Conservation (phyloP, 2,797 vertebrate species). For the Melanotaenia parkinsoni region DNA sequence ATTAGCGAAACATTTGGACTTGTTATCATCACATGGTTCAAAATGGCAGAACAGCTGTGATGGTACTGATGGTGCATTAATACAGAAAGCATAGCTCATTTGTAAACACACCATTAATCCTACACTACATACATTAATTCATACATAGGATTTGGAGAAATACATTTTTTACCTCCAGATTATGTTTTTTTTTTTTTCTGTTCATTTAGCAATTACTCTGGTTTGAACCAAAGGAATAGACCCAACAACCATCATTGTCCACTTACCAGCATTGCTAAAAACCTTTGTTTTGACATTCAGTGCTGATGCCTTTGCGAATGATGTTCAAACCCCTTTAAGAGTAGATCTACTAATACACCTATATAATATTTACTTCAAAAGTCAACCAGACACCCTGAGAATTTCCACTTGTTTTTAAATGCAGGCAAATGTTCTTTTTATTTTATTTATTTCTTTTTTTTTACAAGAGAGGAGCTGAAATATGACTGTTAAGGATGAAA, state of each 20-base stretch:
- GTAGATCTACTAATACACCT: neutral
- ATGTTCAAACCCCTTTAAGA: neutral
- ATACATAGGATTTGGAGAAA: slow-evolving; percentile 7
- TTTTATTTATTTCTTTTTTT: neutral
- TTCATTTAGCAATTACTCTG: neutral
- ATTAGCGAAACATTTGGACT: neutral
- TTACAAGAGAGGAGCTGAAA: neutral
- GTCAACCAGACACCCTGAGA: slow-evolving; percentile 25
- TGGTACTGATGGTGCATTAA: slow-evolving; percentile 7
- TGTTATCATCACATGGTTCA: neutral
- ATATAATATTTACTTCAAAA: slow-evolving; percentile 24
- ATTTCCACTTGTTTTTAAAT: slow-evolving; percentile 5
- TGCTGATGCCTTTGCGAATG: slow-evolving; percentile 1
- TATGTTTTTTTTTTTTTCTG: neutral
- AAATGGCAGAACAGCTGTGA: neutral
- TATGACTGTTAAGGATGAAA: neutral
- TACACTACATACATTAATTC: slow-evolving; percentile 3
- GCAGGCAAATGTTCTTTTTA: neutral
- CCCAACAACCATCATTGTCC: neutral
- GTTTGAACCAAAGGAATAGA: neutral
- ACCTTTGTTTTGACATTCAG: neutral
- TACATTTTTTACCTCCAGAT: slow-evolving; percentile 9
- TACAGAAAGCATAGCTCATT: slow-evolving; percentile 15
- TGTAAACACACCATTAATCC: slow-evolving; percentile 20
- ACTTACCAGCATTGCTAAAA: neutral